Evolutionary conservation across 2,888 invertebrate species (phyloP).

Genomic region (Stenurella melanura): DNA sequence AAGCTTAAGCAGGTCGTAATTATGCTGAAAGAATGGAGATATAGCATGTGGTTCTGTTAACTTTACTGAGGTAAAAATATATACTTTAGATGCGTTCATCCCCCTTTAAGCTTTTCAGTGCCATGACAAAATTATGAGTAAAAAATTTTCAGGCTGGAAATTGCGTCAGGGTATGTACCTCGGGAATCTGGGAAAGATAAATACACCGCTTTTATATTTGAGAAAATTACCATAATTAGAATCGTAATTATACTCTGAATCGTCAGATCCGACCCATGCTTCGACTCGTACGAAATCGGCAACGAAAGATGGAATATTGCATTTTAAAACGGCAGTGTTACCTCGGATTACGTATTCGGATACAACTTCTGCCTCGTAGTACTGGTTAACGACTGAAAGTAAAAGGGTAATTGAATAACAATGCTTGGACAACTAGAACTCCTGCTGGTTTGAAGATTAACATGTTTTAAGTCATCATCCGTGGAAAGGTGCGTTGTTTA

Average conservation of each 20-base stretch:
- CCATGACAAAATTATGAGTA: too few species aligned
- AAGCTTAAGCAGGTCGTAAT: not conserved
- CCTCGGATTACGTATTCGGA: conserved; percentile 93
- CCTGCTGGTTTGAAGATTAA: conserved; percentile 10
- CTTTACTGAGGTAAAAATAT: not conserved
- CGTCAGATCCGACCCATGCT: conserved; percentile 83
- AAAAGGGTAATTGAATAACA: conserved; percentile 38
- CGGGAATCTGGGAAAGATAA: not conserved
- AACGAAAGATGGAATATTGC: conserved; percentile 92
- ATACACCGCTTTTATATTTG: not conserved
- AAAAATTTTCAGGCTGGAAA: not conserved
- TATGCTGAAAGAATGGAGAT: not conserved
- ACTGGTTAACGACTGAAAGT: conserved; percentile 88
- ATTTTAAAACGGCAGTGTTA: conserved; percentile 90
- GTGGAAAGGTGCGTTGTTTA: conserved; percentile 53
- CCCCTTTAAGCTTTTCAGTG: not conserved
- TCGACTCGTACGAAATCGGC: conserved; percentile 93
- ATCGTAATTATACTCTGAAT: conserved; percentile 82
- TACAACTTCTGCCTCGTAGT: conserved; percentile 89
- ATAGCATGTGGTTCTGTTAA: not conserved
- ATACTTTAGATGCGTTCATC: not conserved
- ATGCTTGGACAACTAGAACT: conserved; percentile 54
- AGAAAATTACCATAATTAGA: conserved; percentile 84
- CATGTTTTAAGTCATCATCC: conserved; percentile 48
- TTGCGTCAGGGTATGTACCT: not conserved